A percentile compares a stretch with the other conserved stretches of the same genome.
Conservation (phyloP, 2,113 vertebrate species). For the Tamias sibiricus region DNA sequence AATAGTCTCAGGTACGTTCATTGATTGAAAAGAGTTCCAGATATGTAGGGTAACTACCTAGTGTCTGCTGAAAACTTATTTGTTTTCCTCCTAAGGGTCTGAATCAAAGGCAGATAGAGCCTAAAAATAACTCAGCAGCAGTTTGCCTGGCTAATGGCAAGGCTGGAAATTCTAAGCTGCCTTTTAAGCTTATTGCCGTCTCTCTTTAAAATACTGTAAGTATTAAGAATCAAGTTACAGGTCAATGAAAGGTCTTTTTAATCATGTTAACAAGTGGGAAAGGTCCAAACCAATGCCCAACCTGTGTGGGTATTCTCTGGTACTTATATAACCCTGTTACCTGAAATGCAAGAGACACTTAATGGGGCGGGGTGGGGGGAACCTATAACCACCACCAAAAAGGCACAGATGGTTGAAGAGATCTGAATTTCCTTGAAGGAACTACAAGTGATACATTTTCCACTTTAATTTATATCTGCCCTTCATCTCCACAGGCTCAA, state of each 20-base stretch:
- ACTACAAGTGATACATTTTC: slow-evolving; percentile 78
- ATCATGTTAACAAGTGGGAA: slow-evolving; percentile 53
- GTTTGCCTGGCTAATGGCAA: slow-evolving; percentile 39
- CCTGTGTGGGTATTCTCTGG: neutral
- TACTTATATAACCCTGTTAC: neutral
- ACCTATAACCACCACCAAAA: neutral
- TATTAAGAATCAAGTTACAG: slow-evolving; percentile 63
- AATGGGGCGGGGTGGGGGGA: neutral
- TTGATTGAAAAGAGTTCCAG: slow-evolving; percentile 15
- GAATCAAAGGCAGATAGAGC: slow-evolving; percentile 57
- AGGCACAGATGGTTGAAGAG: slow-evolving; percentile 52
- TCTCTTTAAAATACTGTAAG: slow-evolving; percentile 68
- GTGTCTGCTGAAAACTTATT: slow-evolving; percentile 50
- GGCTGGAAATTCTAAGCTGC: slow-evolving; percentile 50
- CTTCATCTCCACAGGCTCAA: slow-evolving; percentile 85
- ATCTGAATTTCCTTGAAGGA: slow-evolving; percentile 76
- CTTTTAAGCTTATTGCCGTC: slow-evolving; percentile 61
- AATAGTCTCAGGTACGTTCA: neutral
- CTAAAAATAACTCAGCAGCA: slow-evolving; percentile 66
- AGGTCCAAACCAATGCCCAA: slow-evolving; percentile 3
- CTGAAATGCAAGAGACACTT: slow-evolving; percentile 55
- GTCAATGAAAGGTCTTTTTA: slow-evolving; percentile 75
- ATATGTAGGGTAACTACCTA: slow-evolving; percentile 19
- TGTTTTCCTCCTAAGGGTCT: slow-evolving; percentile 49
- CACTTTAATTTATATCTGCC: slow-evolving; percentile 83